Conservation (phyloP, 2,113 vertebrate genomes). For the Oplegnathus fasciatus region DNA sequence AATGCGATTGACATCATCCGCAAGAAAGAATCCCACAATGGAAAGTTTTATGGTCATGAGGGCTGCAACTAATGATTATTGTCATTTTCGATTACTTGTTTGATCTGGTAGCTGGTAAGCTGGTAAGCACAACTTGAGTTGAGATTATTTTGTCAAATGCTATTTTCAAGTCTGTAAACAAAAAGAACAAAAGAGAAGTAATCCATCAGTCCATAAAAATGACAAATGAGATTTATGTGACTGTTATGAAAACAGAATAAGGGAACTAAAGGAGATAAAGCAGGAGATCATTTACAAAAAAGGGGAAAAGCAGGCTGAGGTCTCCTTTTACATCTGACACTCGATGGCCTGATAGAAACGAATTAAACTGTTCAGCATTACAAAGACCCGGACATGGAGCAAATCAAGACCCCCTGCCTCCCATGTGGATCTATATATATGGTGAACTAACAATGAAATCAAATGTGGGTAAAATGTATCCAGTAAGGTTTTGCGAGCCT, state of each 20-base stretch:
- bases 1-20: neutral
- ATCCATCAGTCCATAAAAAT: neutral
- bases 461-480: neutral
- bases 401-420: neutral
- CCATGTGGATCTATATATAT: neutral
- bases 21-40: neutral
- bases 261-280: neutral
- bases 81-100: neutral
- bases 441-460: neutral
- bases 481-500: neutral
- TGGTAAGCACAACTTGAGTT: too few relatives aligned
- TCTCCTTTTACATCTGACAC: neutral
- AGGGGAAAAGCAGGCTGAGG: neutral
- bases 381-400: neutral
- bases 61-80: neutral
- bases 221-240: neutral
- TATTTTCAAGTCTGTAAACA: too few relatives aligned
- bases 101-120: too few relatives aligned
- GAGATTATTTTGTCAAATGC: too few relatives aligned
- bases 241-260: neutral
- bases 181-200: neutral
- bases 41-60: neutral
- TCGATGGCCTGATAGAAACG: neutral
- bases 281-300: neutral
- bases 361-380: neutral